These are phyloP conservation scores for Antheraea pernyi DNA, from an alignment of 1,140 invertebrate species.

Conservation along the genomic window DNA sequence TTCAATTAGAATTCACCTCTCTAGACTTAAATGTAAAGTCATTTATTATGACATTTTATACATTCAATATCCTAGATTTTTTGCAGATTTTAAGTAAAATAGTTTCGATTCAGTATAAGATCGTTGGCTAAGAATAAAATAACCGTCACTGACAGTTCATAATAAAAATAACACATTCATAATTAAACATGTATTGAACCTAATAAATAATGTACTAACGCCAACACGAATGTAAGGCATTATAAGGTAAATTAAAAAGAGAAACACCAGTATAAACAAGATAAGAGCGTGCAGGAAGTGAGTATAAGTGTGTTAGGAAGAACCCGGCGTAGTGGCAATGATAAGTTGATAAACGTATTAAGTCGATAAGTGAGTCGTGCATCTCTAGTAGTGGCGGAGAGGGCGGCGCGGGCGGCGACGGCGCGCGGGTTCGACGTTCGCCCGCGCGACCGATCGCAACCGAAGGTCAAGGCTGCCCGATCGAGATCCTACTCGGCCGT, in stretches of 20 bases:
- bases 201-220: neutral
- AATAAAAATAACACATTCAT: too few species aligned
- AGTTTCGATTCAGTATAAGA: too few species aligned
- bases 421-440: conserved; percentile 61
- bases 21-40: neutral
- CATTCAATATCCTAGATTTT: neutral
- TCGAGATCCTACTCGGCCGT: conserved; percentile 34
- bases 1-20: neutral
- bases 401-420: conserved; percentile 25
- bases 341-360: neutral
- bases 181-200: neutral
- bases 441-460: conserved; percentile 61
- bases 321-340: neutral
- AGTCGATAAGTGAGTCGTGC: conserved; percentile 9
- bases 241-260: neutral
- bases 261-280: neutral
- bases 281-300: neutral
- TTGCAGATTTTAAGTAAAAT: neutral
- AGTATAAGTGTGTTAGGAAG: neutral
- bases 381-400: conserved; percentile 19
- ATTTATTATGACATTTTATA: too few species aligned
- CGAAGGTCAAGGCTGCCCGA: conserved; percentile 71
- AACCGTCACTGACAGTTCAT: too few species aligned
- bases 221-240: neutral
- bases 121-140: too few species aligned